Base-by-base conservation (phyloP, 2,113 vertebrate genomes). In the Embiotoca jacksoni region DNA sequence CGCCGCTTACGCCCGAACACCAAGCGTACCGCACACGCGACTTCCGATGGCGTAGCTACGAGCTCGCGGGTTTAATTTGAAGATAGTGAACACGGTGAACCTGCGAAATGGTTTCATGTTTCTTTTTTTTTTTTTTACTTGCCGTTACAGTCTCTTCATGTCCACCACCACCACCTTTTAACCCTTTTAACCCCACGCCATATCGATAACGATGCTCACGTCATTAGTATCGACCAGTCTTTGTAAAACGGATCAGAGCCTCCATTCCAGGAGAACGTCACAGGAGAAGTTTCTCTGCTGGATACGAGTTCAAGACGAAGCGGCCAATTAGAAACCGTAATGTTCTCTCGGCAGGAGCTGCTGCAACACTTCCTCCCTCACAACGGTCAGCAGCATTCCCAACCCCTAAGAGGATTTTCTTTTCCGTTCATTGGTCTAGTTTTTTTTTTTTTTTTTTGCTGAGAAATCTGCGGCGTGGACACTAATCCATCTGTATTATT, bases 201-300 rank as follows among this genome's bases (percentile, higher is more conserved):
- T n/a, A 23, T 52, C 7, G 49, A 23, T 23, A 16, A 23, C n/a
- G 14, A n/a, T 52, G 16, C 49, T 6, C 49, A 44, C 41, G 5
- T 79, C 60, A 77, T 83, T 69, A 69, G 56, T 63, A 81, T 83
- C 33, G 87, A 86, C 79, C 76, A 14, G 55, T 35, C 30, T 60
- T 63, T 63, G 3, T 73, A 52, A 71, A 81, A 56, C 44, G 61
- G 37, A 83, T 88, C 32, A 71, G 13, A 44, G 23, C 16, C 23
- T 23, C 23, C 23, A 23, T 23, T 1, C 23, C 23, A 1, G 23
- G 23, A 23, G 23, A 23, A 23, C 23, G 23, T 23, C 23, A 23
- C 23, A 23, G 50, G 55, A 49, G 50, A 72, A 68, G 63, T 31
- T n/a, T 75, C 54, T 58, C 70, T 46, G 39, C 39, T 53, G 65